These are phyloP conservation scores for Irena cyanogastra DNA, from an alignment of 2,113 vertebrate species.

Conservation along the genomic window DNA sequence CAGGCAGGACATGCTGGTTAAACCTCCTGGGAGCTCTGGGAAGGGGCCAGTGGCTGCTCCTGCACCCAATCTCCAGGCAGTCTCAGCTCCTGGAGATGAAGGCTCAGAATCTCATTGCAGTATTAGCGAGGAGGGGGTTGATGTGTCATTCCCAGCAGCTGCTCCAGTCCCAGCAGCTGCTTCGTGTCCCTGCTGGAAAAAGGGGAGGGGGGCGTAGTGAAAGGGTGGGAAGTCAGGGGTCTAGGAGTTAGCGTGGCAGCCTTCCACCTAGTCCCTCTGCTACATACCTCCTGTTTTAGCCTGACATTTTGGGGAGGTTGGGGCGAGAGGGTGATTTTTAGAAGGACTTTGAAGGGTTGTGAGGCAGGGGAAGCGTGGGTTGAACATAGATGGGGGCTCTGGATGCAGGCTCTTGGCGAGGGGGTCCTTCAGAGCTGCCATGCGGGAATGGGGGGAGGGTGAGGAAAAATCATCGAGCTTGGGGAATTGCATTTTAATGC, in stretches of 20 bases:
- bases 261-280: background rate
- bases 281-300: background rate
- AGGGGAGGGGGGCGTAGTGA: background rate
- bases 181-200: background rate
- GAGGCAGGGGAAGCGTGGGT: background rate
- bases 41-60: background rate
- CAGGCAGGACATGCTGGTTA: background rate
- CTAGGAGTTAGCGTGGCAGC: background rate
- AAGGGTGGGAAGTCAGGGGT: background rate
- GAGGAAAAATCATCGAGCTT: background rate
- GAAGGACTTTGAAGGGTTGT: background rate
- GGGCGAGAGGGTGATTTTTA: background rate
- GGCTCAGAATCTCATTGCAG: background rate
- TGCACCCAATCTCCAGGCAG: background rate
- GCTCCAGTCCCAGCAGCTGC: background rate
- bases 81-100: background rate
- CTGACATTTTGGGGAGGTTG: background rate
- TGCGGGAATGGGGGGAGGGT: background rate
- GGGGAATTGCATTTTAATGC: slow-evolving; percentile 75
- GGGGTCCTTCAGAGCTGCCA: background rate
- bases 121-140: background rate
- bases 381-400: background rate
- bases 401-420: background rate
- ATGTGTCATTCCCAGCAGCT: background rate
- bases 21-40: background rate